Evolutionary conservation across 2,113 vertebrate species (phyloP).

Genomic region (Ptyas mucosa): DNA sequence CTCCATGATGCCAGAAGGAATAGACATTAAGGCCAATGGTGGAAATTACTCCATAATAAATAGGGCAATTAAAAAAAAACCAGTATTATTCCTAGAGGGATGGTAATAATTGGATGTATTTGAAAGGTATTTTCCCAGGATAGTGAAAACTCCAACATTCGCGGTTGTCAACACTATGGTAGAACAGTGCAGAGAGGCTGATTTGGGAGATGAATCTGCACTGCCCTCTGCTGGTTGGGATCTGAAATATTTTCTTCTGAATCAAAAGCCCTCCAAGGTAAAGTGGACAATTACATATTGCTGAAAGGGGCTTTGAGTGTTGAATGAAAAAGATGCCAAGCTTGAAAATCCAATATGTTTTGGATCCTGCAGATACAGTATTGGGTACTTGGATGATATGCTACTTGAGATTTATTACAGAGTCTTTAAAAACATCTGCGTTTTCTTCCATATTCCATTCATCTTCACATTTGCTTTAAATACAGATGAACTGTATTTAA

Average conservation of each 20-base stretch:
- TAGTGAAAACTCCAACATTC: neutral
- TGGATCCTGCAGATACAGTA: neutral
- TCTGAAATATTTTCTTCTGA: neutral
- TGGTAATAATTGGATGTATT: neutral
- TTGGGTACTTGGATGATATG: neutral
- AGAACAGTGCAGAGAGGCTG: neutral
- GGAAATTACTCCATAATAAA: constrained; percentile 21
- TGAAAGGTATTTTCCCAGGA: neutral
- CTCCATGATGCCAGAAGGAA: neutral
- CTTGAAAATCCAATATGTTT: neutral
- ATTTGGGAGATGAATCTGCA: neutral
- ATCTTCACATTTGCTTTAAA: neutral
- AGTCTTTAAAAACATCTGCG: neutral
- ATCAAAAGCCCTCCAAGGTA: neutral
- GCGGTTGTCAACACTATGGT: neutral
- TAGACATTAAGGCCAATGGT: constrained; percentile 17
- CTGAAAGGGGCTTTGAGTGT: neutral
- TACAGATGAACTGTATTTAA: neutral
- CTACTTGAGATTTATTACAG: neutral
- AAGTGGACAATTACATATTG: neutral
- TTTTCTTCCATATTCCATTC: neutral
- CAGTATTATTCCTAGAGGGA: constrained; percentile 1
- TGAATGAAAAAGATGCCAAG: neutral
- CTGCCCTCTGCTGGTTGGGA: constrained; percentile 13
- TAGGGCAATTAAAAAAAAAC: neutral